Evolutionary conservation across 2,888 invertebrate species (phyloP).

Genomic region (Diploptera punctata): DNA sequence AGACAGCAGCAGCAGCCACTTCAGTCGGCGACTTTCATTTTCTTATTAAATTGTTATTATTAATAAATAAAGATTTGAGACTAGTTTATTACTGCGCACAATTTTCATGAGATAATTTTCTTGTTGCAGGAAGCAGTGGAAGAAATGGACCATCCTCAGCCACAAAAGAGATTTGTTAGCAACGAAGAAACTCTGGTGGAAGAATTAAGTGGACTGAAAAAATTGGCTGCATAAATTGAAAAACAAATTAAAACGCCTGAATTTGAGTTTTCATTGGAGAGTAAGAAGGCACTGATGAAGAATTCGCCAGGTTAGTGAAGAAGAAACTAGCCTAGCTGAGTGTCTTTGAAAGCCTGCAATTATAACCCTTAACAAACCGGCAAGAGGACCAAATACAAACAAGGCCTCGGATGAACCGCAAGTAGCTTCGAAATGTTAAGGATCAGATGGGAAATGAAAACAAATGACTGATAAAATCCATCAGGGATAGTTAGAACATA

Average conservation of each 20-base stretch:
- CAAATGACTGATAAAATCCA: no score
- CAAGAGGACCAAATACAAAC: not conserved
- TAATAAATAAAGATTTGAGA: no score
- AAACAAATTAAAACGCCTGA: not conserved
- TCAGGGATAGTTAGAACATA: no score
- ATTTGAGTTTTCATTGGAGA: not conserved
- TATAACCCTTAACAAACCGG: constrained; percentile 7
- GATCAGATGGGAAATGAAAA: no score
- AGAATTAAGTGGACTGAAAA: constrained; percentile 69
- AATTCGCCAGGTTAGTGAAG: not conserved
- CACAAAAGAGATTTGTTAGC: constrained; percentile 69
- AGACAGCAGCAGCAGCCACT: no score
- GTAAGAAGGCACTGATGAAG: not conserved
- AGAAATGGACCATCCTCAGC: constrained; percentile 50
- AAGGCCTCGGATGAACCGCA: constrained; percentile 30
- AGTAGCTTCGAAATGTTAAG: not conserved
- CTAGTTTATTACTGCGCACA: not conserved
- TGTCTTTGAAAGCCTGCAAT: not conserved
- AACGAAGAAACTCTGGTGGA: constrained; percentile 68
- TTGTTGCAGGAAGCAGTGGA: constrained; percentile 2
- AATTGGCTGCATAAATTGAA: constrained; percentile 60
- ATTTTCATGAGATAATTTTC: not conserved
- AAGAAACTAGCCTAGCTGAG: constrained; percentile 9
- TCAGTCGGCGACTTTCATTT: no score
- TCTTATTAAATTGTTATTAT: no score